Evolutionary conservation across 2,113 vertebrate species (phyloP), one percentile per base, ranked within the genome.

Genomic region (Channa maculata): DNA sequence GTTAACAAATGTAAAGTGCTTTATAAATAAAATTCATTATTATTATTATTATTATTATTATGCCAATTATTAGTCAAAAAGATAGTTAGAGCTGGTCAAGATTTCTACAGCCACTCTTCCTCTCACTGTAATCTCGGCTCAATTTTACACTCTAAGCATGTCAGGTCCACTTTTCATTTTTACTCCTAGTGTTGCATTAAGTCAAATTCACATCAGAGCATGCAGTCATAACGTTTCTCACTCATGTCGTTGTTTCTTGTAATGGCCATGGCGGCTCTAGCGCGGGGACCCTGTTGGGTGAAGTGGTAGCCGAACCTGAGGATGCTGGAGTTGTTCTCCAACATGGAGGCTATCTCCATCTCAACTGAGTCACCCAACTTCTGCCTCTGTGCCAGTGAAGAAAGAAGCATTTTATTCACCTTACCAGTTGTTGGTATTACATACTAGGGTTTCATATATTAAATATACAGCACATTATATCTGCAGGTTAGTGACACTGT

Each of bases 261-360:
- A 89, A 99, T 95, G 71, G 97, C 96, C 5, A 95, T 95, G 75
- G 96, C 95, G 0, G 97, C 97, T 8, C 97, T 92, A 74, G 97
- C 95, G 0, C 97, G 95, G 0, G 97, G 97, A 2, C 97, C 97
- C 75, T 99, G 97, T 92, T 97, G 97, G 3, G 95, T 97, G 90
- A 99, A 99, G 84, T 98, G 96, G 90, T 98, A 98, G 3, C 97
- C 96, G 0, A 99, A 96, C 46, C 96, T 96, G 3, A 96, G 80
- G 6, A 99, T 95, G 43, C 95, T 95, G 48, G 96, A 94, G 68
- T 97, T 97, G 68, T 94, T 96, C 89, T 99, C 97, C 76, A 99
- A 82, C 95, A 97, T 96, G 9, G 94, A 82, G 14, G 97, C 97
- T 88, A 99, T 98, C 91, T 98, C 97, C 97, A 98, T 99, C 89